Evolutionary conservation across 2,888 invertebrate genomes (phyloP), one percentile per base, ranked within the genome.

Genomic region (Melanotus villosus): DNA sequence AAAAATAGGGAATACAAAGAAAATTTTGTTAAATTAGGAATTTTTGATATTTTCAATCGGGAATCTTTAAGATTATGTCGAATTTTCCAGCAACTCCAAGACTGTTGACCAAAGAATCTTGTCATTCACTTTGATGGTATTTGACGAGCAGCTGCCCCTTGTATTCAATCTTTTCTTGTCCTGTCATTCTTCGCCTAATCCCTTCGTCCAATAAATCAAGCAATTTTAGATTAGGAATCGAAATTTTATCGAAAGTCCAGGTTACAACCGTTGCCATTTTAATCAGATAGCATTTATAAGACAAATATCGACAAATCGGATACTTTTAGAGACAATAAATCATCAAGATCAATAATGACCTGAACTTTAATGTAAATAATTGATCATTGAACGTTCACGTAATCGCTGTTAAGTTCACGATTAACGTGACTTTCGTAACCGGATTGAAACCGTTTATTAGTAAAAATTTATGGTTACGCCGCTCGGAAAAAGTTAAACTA

Each of bases 91-190:
- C 18, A 6, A 18, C 41, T 14, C 16, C 7, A 16, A 16, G 41
- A 41, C 41, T 14, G 14, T 41, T 41, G 41, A 41, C 34, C 62
- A 21, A 38, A n/a, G 30, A 12, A 65, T 34, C 43, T 64, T 65
- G 65, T 65, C 57, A 56, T 47, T 14, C 23, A 16, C 19, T 2
- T 41, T 56, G 65, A 65, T n/a, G n/a, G n/a, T 65, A 45, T 34
- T 57, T 47, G 56, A 65, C 56, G 30, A 57, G 57, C 65, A 65
- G 65, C 65, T 65, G 65, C 65, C 30, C 52, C n/a, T n/a, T 23
- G 23, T n/a, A 23, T 47, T 47, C 21, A 18, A 10, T 45, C 21
- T 30, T 41, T 41, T 26, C 23, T 18, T 43, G 45, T 56, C 56
- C 18, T 36, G 41, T 63, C 63, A 65, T 45, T 56, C 34, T 43